Base-by-base conservation (phyloP, 2,888 invertebrate species). In the Gryllus longicercus region DNA sequence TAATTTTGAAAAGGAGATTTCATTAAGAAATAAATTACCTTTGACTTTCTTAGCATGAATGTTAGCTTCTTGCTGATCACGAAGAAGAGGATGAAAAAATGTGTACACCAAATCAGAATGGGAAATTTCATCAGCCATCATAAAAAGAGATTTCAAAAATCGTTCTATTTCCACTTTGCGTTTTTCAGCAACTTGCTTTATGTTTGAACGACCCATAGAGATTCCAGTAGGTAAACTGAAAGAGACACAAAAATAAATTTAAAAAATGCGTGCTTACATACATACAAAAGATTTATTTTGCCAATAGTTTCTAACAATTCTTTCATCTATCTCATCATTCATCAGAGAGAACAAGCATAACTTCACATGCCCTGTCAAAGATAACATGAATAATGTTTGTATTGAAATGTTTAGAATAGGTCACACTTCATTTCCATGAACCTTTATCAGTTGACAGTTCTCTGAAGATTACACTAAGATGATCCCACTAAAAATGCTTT, bases 61-160 rank as follows among this genome's bases (percentile, higher is more conserved):
- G 84, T 94, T 94, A 16, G 94, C 93, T 85, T 95, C 95, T 86
- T 97, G 96, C 88, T 98, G 97, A 88, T 99, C 99, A 83, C 98
- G 89, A 82, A 98, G 88, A 82, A 99, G 88, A 2, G 98, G 97
- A 89, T 99, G 99, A 89, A 99, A 99, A 90, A 99, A 99, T 0
- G 99, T 99, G 87, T 99, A 99, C 1, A 99, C 97, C 80, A 99
- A 90, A 87, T 98, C 97, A 11, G 94, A 95, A 89, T 99, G 98
- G 0, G 96, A 94, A 84, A 99, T 96, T 89, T 99, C 98, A 83
- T 96, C 94, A 0, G 96, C 94, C 85, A 97, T 92, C 84, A 90
- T 90, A 87, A 97, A 96, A 80, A 99, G 89, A 0, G 95, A 94
- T 77, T 92, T 90, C 10, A 99, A 90, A 88, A 99, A 99, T 81